Conservation (phyloP, 2,113 vertebrate genomes). For the Bombycilla garrulus region DNA sequence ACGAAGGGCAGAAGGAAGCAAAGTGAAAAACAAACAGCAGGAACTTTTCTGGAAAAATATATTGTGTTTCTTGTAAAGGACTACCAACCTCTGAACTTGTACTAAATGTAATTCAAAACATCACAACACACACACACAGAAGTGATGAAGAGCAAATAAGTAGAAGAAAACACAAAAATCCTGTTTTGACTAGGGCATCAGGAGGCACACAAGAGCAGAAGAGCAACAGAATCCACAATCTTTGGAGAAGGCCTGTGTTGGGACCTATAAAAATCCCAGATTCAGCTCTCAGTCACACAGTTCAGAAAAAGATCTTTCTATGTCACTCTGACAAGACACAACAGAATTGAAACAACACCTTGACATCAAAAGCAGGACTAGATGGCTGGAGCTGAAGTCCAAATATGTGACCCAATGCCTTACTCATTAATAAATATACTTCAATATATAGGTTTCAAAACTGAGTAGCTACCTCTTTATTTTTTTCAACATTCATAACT, state of each 20-base stretch:
- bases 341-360: not conserved
- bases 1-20: not conserved
- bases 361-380: accelerated
- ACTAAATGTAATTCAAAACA: not conserved
- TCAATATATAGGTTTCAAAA: not conserved
- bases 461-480: not conserved
- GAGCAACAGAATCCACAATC: not conserved
- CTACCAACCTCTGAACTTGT: not conserved
- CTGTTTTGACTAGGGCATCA: not conserved
- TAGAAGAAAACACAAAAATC: not conserved
- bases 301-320: not conserved
- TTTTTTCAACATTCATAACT: not conserved
- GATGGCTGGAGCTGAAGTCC: not conserved
- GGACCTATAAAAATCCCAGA: not conserved
- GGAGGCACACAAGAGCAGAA: not conserved
- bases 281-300: not conserved
- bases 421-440: not conserved
- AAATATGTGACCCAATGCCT: not conserved
- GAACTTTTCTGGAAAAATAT: not conserved
- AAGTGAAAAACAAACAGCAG: not conserved
- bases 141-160: accelerated
- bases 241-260: not conserved
- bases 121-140: not conserved
- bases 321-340: not conserved
- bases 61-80: not conserved